Evolutionary conservation across 2,113 vertebrate species (phyloP), one percentile per base, ranked within the genome.

Genomic region (Percina caprodes): DNA sequence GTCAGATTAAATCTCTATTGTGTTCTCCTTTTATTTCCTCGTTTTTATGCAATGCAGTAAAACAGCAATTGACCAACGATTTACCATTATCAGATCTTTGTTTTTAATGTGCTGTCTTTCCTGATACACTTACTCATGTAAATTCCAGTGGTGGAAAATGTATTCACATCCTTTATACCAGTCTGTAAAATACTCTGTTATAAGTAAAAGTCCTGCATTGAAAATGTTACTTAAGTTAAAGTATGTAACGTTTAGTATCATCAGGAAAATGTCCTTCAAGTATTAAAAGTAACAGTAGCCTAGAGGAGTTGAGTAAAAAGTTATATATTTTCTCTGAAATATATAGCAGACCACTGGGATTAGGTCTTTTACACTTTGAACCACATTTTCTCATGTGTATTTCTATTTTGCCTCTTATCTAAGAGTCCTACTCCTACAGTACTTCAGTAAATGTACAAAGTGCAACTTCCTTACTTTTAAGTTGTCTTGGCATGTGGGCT

Each of bases 81-180:
- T 9, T 71, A 48, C 56, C 2, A 10, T 12, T 0, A 9, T 21
- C 7, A 21, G 0, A 69, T n/a, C 0, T 42, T 33, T 24, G 2
- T 45, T 2, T 63, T 48, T n/a, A 45, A n/a, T 67, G 45, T 35
- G 1, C 19, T 30, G 21, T 52, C 16, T 19, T 21, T 24, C 8
- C 0, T 39, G 9, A 39, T 39, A 39, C 9, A 8, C 8, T 39
- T 39, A 39, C 39, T 39, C 39, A 10, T 39, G 39, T 10, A 39
- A 39, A 39, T 1, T 39, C 35, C 35, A 39, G 8, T 39, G 33
- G 33, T 35, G 33, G 33, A 35, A 35, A 35, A 35, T 35, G 35
- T 35, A 35, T 33, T 33, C 33, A 35, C 33, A 35, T 39, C 8
- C 35, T 39, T 39, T 39, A 9, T 39, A 39, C 35, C 35, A 9